These are phyloP conservation scores for Dryocosmus kuriphilus DNA, from an alignment of 2,888 invertebrate species.

Conservation along the genomic window DNA sequence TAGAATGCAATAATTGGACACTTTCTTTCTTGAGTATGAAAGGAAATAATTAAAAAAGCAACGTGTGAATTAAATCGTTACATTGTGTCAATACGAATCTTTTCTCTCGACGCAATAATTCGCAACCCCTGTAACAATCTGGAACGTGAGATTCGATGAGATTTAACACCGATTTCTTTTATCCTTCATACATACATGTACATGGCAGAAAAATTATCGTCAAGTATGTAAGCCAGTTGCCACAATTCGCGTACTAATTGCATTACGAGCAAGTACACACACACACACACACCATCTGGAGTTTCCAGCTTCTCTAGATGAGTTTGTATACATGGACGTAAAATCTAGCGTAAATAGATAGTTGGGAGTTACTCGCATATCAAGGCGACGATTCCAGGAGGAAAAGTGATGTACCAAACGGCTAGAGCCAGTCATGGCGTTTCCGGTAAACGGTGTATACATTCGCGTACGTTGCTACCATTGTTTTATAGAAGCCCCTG, in stretches of 20 bases:
- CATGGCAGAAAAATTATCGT: constrained; percentile 5
- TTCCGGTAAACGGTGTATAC: constrained; percentile 75
- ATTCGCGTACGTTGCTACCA: constrained; percentile 63
- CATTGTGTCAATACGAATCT: constrained; percentile 12
- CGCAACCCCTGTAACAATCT: constrained; percentile 22
- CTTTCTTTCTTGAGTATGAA: constrained; percentile 21
- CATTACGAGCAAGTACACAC: too few species aligned
- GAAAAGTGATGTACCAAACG: constrained; percentile 70
- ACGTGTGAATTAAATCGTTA: constrained; percentile 32
- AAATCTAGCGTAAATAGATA: constrained; percentile 3
- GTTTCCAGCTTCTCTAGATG: too few species aligned
- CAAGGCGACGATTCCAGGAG: constrained; percentile 45
- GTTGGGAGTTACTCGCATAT: neutral
- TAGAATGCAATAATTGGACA: constrained; percentile 16
- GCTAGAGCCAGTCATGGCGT: constrained; percentile 66
- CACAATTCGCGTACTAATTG: neutral
- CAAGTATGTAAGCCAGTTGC: constrained; percentile 11
- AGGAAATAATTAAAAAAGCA: constrained; percentile 7
- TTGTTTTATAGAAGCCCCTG: constrained; percentile 70
- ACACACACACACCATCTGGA: neutral
- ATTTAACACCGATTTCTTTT: constrained; percentile 27
- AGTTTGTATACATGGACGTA: neutral
- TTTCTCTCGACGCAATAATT: constrained; percentile 22
- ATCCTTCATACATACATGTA: neutral
- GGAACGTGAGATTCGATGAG: constrained; percentile 35